Conservation (phyloP, 2,113 vertebrate species). For the Megaceryle torquata region DNA sequence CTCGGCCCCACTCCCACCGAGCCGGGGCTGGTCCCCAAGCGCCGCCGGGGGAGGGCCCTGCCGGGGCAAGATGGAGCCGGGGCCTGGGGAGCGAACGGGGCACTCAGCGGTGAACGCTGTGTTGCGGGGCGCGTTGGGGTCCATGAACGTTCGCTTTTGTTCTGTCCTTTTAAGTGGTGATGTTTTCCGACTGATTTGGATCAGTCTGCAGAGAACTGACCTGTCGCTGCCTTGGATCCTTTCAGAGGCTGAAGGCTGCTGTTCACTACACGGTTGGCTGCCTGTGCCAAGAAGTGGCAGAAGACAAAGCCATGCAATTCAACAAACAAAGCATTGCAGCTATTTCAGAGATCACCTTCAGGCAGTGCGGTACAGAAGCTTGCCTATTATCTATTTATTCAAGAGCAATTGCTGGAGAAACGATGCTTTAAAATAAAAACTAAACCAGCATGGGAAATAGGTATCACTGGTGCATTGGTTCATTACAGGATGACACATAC, state of each 20-base stretch:
- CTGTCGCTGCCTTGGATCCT: not conserved
- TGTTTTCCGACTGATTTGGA: accelerated
- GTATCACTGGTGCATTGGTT: not conserved
- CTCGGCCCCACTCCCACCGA: no score
- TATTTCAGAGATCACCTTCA: conserved; percentile 86
- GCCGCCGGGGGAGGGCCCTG: no score
- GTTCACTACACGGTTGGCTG: conserved; percentile 85
- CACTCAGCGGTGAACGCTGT: accelerated
- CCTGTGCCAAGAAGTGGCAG: conserved; percentile 76
- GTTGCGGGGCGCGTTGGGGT: not conserved
- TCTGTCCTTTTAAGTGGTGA: accelerated
- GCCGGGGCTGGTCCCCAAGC: not conserved
- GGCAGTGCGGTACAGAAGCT: conserved; percentile 82
- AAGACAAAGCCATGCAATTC: conserved; percentile 73
- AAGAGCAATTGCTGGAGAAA: not conserved
- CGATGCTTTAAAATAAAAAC: not conserved
- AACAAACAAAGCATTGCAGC: conserved; percentile 85
- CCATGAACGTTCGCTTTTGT: no score
- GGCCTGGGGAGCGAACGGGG: accelerated
- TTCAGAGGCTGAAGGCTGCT: conserved; percentile 87
- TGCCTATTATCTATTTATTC: accelerated
- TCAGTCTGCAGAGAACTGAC: not conserved
- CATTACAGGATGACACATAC: not conserved
- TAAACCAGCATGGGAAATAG: not conserved
- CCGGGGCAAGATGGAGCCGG: not conserved